Conservation (phyloP, 2,888 invertebrate genomes). For the Antheraea assamensis region DNA sequence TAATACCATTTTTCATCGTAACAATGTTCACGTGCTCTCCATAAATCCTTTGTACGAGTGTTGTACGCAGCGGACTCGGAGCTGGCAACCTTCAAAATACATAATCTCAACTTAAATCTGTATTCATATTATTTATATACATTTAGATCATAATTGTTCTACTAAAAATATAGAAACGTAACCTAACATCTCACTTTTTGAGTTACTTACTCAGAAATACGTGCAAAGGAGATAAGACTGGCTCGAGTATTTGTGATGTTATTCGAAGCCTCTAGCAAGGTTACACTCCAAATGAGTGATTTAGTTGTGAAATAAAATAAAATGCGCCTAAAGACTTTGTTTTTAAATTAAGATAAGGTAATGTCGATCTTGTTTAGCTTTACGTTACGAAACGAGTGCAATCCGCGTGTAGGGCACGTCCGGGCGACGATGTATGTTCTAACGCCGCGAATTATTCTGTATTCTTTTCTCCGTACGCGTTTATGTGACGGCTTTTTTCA, state of each 20-base stretch:
- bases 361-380: not conserved
- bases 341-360: not conserved
- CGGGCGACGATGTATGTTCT: slow-evolving; percentile 42
- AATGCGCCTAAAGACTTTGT: not conserved
- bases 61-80: slow-evolving; percentile 24
- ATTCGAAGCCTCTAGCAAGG: not conserved
- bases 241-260: not conserved
- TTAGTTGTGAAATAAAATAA: not conserved
- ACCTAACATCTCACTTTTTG: not conserved
- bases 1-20: slow-evolving; percentile 39
- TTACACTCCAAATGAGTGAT: not conserved
- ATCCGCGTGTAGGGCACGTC: not conserved
- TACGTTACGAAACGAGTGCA: not conserved
- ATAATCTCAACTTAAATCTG: slow-evolving; percentile 22
- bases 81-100: slow-evolving; percentile 43
- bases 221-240: not conserved
- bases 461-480: slow-evolving; percentile 41
- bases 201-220: not conserved
- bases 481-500: slow-evolving; percentile 36
- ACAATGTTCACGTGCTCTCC: slow-evolving; percentile 49
- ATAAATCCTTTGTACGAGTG: slow-evolving; percentile 49
- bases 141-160: not conserved
- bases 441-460: slow-evolving; percentile 56
- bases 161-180: no score
- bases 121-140: not conserved